Percentiles rank a stretch among this genome's conserved stretches.
Conservation (phyloP, 2,888 invertebrate genomes). For the Tenthredo distinguenda region DNA sequence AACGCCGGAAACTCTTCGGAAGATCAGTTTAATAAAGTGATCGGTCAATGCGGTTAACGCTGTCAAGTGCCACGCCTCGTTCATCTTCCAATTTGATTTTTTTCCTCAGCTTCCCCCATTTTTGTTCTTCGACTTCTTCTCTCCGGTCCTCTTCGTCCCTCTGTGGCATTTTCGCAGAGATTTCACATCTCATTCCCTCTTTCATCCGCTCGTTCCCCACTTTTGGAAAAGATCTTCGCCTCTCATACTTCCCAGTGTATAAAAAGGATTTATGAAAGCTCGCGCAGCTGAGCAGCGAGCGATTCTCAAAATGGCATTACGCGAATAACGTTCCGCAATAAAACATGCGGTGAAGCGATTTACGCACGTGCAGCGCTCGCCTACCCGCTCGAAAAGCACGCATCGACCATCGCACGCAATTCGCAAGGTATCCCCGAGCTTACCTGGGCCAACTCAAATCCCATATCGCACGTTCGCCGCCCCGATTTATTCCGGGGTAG, state of each 20-base stretch:
- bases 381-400: background rate
- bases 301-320: background rate
- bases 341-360: background rate
- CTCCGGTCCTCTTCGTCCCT: background rate
- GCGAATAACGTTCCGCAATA: background rate
- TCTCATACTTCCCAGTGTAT: background rate
- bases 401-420: background rate
- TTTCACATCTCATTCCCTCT: background rate
- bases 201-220: no score
- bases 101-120: background rate
- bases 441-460: background rate
- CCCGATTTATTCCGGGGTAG: background rate
- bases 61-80: slow-evolving; percentile 54
- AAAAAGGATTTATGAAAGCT: background rate
- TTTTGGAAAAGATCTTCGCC: no score
- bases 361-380: background rate
- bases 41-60: slow-evolving; percentile 69
- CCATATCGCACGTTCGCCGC: no score
- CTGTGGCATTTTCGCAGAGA: no score
- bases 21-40: slow-evolving; percentile 69
- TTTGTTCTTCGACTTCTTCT: background rate
- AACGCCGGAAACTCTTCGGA: slow-evolving; percentile 58
- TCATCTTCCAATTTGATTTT: background rate
- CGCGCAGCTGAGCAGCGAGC: background rate
- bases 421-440: background rate